Base-by-base conservation (phyloP, 2,113 vertebrate species). In the Antigone vipio region DNA sequence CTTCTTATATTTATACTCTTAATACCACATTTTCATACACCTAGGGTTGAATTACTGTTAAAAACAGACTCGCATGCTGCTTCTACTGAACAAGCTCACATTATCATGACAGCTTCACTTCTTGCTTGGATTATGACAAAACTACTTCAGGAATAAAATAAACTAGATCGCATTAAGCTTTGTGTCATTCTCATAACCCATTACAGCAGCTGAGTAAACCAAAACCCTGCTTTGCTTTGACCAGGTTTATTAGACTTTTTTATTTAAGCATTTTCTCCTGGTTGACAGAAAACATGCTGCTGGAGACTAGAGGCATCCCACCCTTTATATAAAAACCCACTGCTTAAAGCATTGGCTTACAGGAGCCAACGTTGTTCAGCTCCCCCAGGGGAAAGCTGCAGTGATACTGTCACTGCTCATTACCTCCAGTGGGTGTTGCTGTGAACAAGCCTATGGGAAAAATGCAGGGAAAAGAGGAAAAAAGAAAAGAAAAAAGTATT, bases 351-450 rank as follows among this genome's bases (percentile, higher is more conserved):
- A 0, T 38, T 67, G 68, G 80, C 85, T 89, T 38, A 35, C 69
- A 56, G 50, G 40, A 85, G 82, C 64, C 89, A 89, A n/a, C 6
- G 44, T n/a, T 72, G 29, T n/a, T 79, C 12, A 9, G 77, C 78
- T 95, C 83, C 93, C 59, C 56, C 1, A 15, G 38, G 68, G 93
- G 45, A 92, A 93, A 91, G 87, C 15, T 80, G 87, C 58, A 95
- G 73, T 30, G 78, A 88, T 92, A 62, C 81, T 90, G 93, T 92
- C 85, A 95, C 82, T 93, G 83, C 95, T 95, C 78, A 95, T 94
- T 97, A 95, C 77, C 85, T 97, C 93, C 94, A 95, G 91, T 93
- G 84, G 89, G 95, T 64, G 95, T 30, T 96, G 93, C 92, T 97
- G 58, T 78, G 79, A 96, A 95, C 97, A 95, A 93, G 63, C 94